These are phyloP conservation scores for Agriotes lineatus DNA, from an alignment of 2,888 invertebrate genomes.

Conservation along the genomic window DNA sequence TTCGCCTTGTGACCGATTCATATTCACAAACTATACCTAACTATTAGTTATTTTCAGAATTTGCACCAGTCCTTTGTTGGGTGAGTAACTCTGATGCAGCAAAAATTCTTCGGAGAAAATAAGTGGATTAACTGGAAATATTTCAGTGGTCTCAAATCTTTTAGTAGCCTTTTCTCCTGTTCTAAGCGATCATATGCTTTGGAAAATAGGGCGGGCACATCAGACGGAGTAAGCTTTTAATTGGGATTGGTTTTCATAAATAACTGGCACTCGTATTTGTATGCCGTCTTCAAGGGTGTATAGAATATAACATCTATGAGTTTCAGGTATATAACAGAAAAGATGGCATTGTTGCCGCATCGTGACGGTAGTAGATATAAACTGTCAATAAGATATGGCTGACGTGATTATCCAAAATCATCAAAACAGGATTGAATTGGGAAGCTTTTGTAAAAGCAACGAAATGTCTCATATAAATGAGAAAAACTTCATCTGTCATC, in stretches of 20 bases:
- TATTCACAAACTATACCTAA: no score
- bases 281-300: conserved; percentile 9
- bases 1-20: no score
- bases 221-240: conserved; percentile 19
- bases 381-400: conserved; percentile 1
- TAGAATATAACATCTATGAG: conserved; percentile 11
- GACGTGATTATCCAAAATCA: conserved; percentile 7
- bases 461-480: conserved; percentile 3
- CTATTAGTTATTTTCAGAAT: no score
- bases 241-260: conserved; percentile 17
- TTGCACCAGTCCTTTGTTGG: no score
- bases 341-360: conserved; percentile 2
- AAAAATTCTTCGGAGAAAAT: conserved; percentile 16
- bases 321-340: background rate
- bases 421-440: conserved; percentile 5
- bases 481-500: conserved; percentile 13
- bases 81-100: no score
- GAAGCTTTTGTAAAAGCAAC: conserved; percentile 1
- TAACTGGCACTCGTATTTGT: conserved; percentile 22
- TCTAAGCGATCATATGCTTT: conserved; percentile 21
- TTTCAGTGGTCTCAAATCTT: conserved; percentile 23
- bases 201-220: conserved; percentile 15
- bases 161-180: conserved; percentile 17
- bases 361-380: conserved; percentile 15
- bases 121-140: conserved; percentile 25